Evolutionary conservation across 2,113 vertebrate species (phyloP), one percentile per base, ranked within the genome.

Genomic region (Semicossyphus pulcher): DNA sequence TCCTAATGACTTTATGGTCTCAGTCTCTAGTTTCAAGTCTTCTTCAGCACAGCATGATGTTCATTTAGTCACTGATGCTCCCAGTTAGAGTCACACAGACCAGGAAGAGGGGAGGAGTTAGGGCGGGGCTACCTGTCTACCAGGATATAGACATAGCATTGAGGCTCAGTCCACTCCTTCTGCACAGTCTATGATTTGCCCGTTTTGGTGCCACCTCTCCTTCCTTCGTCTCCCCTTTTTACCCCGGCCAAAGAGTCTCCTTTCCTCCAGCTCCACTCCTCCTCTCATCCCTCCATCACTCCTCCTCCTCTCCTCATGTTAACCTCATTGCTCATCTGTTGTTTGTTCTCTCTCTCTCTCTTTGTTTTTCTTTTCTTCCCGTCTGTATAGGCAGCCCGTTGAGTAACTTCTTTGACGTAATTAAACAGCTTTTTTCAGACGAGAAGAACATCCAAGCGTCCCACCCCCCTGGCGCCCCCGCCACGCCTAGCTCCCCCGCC

Each of bases 391-490:
- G 96, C 95, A 96, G 95, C 95, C 95, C 96, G 93, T 94, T 98
- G 95, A 96, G 95, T 97, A 97, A 96, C 97, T 96, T 97, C 96
- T 97, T 98, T 98, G 97, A 98, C 95, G 96, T 98, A 96, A 98
- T 97, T 96, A 97, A 97, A 96, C 96, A 96, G 96, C 97, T 99
- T 96, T 98, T 99, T 98, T 97, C 97, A 99, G 97, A 98, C 96
- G 97, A 99, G 96, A 98, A 98, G 97, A 98, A 96, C 60, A 91
- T 95, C 95, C 96, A 97, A 94, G 95, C 95, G 89, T 94, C 96
- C 92, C 95, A 94, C 81, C 90, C 95, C 93, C 95, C 96, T 74
- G 95, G 94, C 93, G 93, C 95, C 84, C 95, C 95, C 90, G 92
- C 82, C 85, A 80, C 84, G 84, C 81, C 92, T 90, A 91, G 87